These are phyloP conservation scores for Oophaga pumilio DNA, from an alignment of 2,113 vertebrate genomes.

Conservation along the genomic window DNA sequence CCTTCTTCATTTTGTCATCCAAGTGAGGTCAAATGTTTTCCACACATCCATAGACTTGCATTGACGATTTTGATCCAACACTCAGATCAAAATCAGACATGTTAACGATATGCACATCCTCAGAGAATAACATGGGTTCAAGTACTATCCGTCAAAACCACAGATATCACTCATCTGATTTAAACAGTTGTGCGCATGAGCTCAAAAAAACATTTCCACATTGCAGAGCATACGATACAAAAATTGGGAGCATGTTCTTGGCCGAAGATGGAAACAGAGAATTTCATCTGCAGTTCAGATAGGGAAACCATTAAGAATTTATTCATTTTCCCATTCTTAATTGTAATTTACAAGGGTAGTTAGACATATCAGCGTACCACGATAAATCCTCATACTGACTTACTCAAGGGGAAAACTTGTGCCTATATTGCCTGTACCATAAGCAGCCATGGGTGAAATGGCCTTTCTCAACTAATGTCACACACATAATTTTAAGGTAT, in stretches of 20 bases:
- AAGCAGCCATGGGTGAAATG: slow-evolving; percentile 79
- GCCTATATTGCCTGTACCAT: slow-evolving; percentile 68
- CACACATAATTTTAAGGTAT: slow-evolving; percentile 76
- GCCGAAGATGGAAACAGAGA: neutral
- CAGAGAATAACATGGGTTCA: too few relatives aligned
- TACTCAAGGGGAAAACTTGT: slow-evolving; percentile 64
- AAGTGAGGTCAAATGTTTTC: too few relatives aligned
- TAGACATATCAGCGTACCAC: slow-evolving; percentile 64
- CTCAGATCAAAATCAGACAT: too few relatives aligned
- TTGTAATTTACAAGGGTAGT: slow-evolving; percentile 68
- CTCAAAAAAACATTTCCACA: too few relatives aligned
- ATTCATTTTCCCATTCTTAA: slow-evolving; percentile 66
- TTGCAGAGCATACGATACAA: neutral
- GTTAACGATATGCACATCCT: too few relatives aligned
- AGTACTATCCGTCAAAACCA: too few relatives aligned
- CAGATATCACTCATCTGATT: too few relatives aligned
- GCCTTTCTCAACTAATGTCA: slow-evolving; percentile 79
- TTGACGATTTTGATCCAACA: too few relatives aligned
- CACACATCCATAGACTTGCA: too few relatives aligned
- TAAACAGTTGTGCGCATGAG: too few relatives aligned
- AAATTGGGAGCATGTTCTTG: neutral
- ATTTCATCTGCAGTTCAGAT: slow-evolving; percentile 37
- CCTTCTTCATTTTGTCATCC: too few relatives aligned
- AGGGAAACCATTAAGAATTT: slow-evolving; percentile 58
- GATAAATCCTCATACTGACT: slow-evolving; percentile 65